Conservation (phyloP, 2,797 vertebrate genomes). For the Heteromormyrus szaboi region DNA sequence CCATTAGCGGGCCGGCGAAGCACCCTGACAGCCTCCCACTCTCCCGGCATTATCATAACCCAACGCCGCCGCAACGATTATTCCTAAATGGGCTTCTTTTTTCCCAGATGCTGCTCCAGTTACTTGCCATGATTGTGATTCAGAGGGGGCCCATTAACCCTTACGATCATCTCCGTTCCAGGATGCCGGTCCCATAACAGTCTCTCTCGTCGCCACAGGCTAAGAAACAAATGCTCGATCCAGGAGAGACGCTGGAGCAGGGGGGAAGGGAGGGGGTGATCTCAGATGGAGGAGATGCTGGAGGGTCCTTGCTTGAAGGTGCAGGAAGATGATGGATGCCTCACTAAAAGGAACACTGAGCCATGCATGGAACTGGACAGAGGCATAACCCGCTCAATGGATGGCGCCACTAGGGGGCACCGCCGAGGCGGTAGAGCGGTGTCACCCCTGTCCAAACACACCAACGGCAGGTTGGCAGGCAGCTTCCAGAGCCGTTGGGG, state of each 20-base stretch:
- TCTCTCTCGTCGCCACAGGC: not conserved
- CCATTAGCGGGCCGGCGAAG: slow-evolving; percentile 4
- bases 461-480: not conserved
- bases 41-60: slow-evolving; percentile 11
- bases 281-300: not conserved
- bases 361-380: not conserved
- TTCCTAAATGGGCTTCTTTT: not conserved
- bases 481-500: not conserved
- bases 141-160: not conserved
- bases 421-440: not conserved
- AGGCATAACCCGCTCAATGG: not conserved
- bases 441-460: not conserved
- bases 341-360: not conserved
- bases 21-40: not conserved
- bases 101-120: not conserved
- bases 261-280: not conserved
- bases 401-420: not conserved
- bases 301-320: not conserved
- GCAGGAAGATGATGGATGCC: not conserved
- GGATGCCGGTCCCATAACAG: not conserved
- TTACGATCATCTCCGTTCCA: not conserved
- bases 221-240: too few relatives aligned
- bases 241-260: not conserved
- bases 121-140: not conserved
- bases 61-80: not conserved